Evolutionary conservation across 2,888 invertebrate species (phyloP).

Genomic region (Limnephilus marmoratus): DNA sequence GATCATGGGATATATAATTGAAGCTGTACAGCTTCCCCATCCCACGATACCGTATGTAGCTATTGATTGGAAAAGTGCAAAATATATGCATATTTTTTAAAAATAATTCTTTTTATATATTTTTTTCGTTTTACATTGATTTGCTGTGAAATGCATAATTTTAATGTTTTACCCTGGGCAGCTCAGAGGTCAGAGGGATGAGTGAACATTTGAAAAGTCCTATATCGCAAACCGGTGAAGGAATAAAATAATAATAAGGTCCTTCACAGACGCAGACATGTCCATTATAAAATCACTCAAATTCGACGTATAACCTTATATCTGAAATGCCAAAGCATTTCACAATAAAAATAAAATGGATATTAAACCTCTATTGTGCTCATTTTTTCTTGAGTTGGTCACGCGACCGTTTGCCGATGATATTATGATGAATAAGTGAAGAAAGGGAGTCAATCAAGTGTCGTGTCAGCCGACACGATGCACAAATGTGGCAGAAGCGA

Average conservation of each 20-base stretch:
- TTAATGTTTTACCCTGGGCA: too few species aligned
- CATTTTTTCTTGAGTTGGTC: not conserved
- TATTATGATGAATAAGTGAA: slow-evolving; percentile 9
- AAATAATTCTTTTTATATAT: too few species aligned
- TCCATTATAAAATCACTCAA: not conserved
- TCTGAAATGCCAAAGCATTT: slow-evolving; percentile 19
- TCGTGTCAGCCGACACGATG: not conserved
- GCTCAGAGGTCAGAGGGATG: too few species aligned
- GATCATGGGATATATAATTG: too few species aligned
- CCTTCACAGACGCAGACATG: not conserved
- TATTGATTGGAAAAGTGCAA: too few species aligned
- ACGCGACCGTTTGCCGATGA: not conserved
- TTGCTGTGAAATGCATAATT: too few species aligned
- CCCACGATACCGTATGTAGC: too few species aligned
- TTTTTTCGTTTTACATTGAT: too few species aligned
- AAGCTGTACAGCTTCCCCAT: too few species aligned
- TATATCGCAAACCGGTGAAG: not conserved
- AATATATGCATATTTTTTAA: too few species aligned
- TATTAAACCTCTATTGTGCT: not conserved
- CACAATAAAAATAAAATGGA: not conserved
- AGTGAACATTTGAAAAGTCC: not conserved
- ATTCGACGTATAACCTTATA: not conserved
- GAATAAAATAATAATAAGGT: not conserved
- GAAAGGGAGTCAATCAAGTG: slow-evolving; percentile 12
- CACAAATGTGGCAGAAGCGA: not conserved